Percentiles rank a stretch among this genome's conserved stretches.
These are phyloP conservation scores for Lepetodrilus schrolli DNA, from an alignment of 2,888 invertebrate species.

Conservation along the genomic window DNA sequence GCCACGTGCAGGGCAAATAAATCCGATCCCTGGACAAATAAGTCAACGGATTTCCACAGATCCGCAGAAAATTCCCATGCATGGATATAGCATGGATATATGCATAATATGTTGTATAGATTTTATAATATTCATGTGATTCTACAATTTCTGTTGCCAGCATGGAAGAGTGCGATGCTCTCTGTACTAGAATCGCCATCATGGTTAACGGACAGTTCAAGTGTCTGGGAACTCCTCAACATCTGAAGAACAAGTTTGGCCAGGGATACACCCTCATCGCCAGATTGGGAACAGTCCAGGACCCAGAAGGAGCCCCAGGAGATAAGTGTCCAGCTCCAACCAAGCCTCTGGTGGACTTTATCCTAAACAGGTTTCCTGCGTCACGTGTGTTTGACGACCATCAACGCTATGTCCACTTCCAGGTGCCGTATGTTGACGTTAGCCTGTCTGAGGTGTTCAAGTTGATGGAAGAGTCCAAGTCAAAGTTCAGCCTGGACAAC, in stretches of 20 bases:
- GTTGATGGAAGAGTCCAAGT: constrained; percentile 69
- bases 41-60: no score
- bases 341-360: constrained; percentile 65
- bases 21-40: no score
- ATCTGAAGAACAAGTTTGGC: constrained; percentile 83
- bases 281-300: constrained; percentile 64
- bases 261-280: constrained; percentile 81
- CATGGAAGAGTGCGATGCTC: constrained; percentile 91
- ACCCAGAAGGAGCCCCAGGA: background rate
- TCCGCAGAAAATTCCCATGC: no score
- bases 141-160: no score
- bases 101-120: no score
- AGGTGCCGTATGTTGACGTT: constrained; percentile 62
- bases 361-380: constrained; percentile 78
- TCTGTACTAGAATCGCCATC: constrained; percentile 86
- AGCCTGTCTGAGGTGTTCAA: constrained; percentile 72
- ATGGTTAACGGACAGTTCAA: constrained; percentile 84
- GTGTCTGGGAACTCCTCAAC: constrained; percentile 84
- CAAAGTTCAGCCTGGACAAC: constrained; percentile 65
- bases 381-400: constrained; percentile 83
- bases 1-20: no score
- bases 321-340: constrained; percentile 34
- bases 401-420: constrained; percentile 76
- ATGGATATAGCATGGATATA: no score
- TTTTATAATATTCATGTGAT: no score